These are phyloP conservation scores for Saturnia pavonia DNA, from an alignment of 2,888 invertebrate species.

Conservation along the genomic window DNA sequence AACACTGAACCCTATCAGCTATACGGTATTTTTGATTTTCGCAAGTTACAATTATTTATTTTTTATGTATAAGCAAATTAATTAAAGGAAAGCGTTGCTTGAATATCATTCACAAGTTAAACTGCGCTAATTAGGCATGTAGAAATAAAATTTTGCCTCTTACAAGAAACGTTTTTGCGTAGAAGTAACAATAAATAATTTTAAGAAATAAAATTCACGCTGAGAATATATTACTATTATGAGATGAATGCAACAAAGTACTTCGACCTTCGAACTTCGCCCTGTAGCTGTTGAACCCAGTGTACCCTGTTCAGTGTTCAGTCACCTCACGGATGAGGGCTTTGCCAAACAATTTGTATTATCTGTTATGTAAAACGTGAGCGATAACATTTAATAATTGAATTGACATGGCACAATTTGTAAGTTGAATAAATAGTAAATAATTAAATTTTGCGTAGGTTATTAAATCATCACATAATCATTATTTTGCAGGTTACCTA, in stretches of 20 bases:
- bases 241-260: conserved; percentile 48
- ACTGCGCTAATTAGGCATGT: background rate
- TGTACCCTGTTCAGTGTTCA: conserved; percentile 48
- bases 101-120: background rate
- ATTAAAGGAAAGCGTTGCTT: background rate
- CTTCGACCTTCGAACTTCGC: conserved; percentile 62
- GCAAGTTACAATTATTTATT: background rate
- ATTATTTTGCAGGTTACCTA: background rate
- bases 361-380: conserved; percentile 35
- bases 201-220: background rate
- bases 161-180: no score
- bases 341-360: conserved; percentile 44
- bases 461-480: background rate
- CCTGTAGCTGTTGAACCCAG: conserved; percentile 56
- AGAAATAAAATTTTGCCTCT: background rate
- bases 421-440: no score
- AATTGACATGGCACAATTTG: no score
- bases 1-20: background rate
- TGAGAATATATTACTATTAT: background rate
- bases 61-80: background rate
- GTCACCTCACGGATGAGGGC: conserved; percentile 60
- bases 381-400: background rate
- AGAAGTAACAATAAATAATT: background rate
- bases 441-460: background rate
- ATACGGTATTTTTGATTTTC: background rate